Conservation (phyloP, 2,113 vertebrate species). For the Shinisaurus crocodilurus region DNA sequence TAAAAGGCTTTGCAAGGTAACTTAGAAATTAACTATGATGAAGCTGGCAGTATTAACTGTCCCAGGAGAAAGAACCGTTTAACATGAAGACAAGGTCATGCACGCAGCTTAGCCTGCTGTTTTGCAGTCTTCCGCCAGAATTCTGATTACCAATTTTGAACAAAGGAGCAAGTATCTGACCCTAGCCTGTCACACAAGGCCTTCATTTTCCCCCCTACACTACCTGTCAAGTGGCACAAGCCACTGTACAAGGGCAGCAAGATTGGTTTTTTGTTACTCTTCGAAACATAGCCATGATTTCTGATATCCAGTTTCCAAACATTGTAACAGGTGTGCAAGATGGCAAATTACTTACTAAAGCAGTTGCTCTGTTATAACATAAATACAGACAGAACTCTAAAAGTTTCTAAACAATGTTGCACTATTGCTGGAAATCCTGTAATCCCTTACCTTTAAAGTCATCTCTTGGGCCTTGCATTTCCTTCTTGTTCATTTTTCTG, state of each 20-base stretch:
- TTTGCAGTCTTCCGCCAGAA: background rate
- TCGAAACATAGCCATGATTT: background rate
- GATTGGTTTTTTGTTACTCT: background rate
- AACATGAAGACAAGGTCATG: background rate
- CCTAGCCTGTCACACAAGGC: background rate
- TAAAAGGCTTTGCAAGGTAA: background rate
- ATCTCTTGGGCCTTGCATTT: slow-evolving; percentile 83
- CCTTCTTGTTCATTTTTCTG: slow-evolving; percentile 88
- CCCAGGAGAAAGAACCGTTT: background rate
- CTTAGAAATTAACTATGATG: background rate
- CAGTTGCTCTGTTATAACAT: background rate
- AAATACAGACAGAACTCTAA: background rate
- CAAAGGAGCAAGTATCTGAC: background rate
- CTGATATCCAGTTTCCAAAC: background rate
- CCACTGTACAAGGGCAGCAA: background rate
- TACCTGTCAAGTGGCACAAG: background rate
- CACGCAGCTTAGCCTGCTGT: background rate
- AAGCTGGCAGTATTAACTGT: background rate
- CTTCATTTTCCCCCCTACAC: background rate
- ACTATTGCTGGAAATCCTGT: slow-evolving; percentile 1
- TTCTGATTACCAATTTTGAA: background rate
- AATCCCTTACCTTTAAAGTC: slow-evolving; percentile 90
- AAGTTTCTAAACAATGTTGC: background rate
- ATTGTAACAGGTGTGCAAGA: background rate
- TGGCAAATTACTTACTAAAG: background rate